Evolutionary conservation across 2,797 vertebrate genomes (phyloP).

Genomic region (Pygocentrus nattereri): DNA sequence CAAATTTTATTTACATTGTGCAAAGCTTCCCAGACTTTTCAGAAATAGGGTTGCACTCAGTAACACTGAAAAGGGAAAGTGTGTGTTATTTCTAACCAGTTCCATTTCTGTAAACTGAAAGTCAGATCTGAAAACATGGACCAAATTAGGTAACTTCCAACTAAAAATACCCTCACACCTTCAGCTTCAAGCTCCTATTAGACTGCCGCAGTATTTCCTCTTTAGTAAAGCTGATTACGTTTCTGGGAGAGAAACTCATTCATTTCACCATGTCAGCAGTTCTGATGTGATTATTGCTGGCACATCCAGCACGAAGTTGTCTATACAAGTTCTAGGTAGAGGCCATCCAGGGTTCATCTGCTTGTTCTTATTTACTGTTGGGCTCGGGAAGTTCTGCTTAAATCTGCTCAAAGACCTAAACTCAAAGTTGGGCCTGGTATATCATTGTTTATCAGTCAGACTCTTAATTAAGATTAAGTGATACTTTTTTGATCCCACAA

Average conservation of each 20-base stretch:
- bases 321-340: neutral
- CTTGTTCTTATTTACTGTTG: neutral
- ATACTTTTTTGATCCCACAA: too few relatives aligned
- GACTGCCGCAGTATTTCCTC: neutral
- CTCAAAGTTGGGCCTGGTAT: neutral
- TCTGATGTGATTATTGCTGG: neutral
- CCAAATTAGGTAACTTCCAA: neutral
- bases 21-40: too few relatives aligned
- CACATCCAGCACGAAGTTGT: neutral
- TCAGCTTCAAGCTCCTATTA: neutral
- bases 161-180: neutral
- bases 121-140: neutral
- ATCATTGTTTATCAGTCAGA: neutral
- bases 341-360: neutral
- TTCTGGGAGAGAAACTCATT: neutral
- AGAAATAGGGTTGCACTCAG: too few relatives aligned
- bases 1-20: too few relatives aligned
- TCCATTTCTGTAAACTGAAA: constrained; percentile 9
- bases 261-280: neutral
- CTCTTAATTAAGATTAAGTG: too few relatives aligned
- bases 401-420: neutral
- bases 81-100: constrained; percentile 3
- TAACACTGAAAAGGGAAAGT: neutral
- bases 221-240: neutral
- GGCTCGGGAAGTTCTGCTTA: neutral